Evolutionary conservation across 2,797 vertebrate species (phyloP).

Genomic region (Acanthis flammea): DNA sequence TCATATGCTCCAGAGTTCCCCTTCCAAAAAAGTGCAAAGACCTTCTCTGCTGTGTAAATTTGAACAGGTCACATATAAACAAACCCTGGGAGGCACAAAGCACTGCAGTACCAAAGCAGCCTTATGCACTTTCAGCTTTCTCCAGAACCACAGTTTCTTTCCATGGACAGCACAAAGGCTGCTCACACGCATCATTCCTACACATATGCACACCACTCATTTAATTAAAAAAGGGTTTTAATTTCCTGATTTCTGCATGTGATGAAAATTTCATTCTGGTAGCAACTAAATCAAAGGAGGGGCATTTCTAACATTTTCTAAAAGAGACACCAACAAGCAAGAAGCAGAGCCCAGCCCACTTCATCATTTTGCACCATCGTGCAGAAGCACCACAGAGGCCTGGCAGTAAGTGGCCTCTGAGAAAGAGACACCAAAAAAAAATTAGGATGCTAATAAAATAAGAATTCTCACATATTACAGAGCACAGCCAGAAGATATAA

Average conservation of each 20-base stretch:
- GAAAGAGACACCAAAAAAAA: not conserved
- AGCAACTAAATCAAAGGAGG: not conserved
- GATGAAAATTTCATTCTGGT: not conserved
- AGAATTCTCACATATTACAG: not conserved
- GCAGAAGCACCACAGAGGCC: not conserved
- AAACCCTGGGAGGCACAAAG: not conserved
- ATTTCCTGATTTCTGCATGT: not conserved
- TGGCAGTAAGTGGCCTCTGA: not conserved
- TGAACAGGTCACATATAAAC: not conserved
- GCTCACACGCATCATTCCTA: fast-evolving
- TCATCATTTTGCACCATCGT: not conserved
- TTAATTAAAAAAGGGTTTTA: not conserved
- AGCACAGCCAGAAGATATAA: not conserved
- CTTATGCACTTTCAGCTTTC: not conserved
- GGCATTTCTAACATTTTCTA: not conserved
- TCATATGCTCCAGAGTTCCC: not conserved
- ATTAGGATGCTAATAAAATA: not conserved
- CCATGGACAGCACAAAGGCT: not conserved
- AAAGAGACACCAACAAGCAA: not conserved
- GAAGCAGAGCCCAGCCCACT: not conserved
- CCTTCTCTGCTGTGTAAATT: not conserved
- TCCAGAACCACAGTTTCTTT: not conserved
- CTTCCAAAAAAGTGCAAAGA: not conserved
- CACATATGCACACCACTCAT: fast-evolving
- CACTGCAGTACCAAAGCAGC: not conserved